Percentiles rank a stretch among this genome's conserved stretches.
phyloP scores from a whole-genome alignment of 2,113 vertebrate species.

The Aldabrachelys gigantea region DNA sequence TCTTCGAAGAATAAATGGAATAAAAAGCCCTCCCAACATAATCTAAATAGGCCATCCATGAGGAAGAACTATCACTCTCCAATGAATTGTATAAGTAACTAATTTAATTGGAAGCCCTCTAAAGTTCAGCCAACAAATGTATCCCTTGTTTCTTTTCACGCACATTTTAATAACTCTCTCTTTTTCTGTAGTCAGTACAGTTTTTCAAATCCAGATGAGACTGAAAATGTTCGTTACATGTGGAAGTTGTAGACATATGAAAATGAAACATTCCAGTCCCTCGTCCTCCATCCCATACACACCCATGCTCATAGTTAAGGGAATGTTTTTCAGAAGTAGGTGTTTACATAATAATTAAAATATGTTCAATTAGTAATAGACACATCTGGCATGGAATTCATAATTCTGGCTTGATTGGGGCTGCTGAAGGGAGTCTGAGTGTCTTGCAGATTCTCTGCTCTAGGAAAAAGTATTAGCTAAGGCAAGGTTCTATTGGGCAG shows the following conservation, averaged over 20 bases:
- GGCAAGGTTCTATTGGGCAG: background rate
- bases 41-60: background rate
- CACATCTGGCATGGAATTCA: background rate
- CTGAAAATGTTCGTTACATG: conserved; percentile 13
- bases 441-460: background rate
- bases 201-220: background rate
- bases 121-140: background rate
- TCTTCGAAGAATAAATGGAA: background rate
- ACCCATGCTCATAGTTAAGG: background rate
- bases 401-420: background rate
- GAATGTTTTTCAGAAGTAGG: background rate
- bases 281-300: background rate
- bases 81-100: conserved; percentile 26
- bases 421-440: background rate
- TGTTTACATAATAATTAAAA: background rate
- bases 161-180: background rate
- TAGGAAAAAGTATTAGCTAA: background rate
- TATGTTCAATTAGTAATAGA: background rate
- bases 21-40: background rate
- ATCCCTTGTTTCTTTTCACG: background rate
- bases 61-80: background rate
- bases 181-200: background rate
- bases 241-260: background rate
- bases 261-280: background rate
- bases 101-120: background rate